Evolutionary conservation across 2,888 invertebrate genomes (phyloP).

Genomic region (Charanyca ferruginea): DNA sequence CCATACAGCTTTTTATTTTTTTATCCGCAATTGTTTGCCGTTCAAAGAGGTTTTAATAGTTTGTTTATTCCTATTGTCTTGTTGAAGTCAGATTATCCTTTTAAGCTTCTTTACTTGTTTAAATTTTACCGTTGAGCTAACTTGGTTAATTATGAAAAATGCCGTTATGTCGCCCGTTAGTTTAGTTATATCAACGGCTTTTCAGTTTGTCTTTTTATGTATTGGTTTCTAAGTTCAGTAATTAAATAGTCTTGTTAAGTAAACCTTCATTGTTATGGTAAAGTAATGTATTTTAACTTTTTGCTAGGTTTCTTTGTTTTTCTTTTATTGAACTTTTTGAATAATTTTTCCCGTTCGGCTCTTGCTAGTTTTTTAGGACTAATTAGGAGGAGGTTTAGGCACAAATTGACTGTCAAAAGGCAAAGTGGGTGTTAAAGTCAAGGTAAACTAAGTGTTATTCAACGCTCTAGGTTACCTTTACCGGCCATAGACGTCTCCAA

Average conservation of each 20-base stretch:
- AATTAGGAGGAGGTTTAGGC: too few species aligned
- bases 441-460: too few species aligned
- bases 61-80: conserved; percentile 64
- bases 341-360: not conserved
- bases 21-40: conserved; percentile 6
- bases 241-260: not conserved
- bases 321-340: too few species aligned
- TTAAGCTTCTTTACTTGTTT: conserved; percentile 49
- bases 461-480: too few species aligned
- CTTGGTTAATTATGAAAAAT: conserved; percentile 41
- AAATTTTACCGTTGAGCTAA: conserved; percentile 51
- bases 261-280: not conserved
- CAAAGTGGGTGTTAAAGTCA: too few species aligned
- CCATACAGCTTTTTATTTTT: conserved; percentile 31
- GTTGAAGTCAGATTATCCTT: conserved; percentile 52
- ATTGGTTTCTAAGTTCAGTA: conserved; percentile 22
- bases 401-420: too few species aligned
- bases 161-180: conserved; percentile 53
- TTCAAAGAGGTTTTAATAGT: conserved; percentile 54
- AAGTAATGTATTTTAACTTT: not conserved
- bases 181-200: conserved; percentile 16
- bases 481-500: too few species aligned
- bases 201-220: conserved; percentile 11
- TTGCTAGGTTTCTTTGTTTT: not conserved
- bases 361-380: too few species aligned